Percentiles rank a stretch among this genome's conserved stretches.
phyloP scores from a whole-genome alignment of 2,113 vertebrate species.

The Heterotis niloticus region DNA sequence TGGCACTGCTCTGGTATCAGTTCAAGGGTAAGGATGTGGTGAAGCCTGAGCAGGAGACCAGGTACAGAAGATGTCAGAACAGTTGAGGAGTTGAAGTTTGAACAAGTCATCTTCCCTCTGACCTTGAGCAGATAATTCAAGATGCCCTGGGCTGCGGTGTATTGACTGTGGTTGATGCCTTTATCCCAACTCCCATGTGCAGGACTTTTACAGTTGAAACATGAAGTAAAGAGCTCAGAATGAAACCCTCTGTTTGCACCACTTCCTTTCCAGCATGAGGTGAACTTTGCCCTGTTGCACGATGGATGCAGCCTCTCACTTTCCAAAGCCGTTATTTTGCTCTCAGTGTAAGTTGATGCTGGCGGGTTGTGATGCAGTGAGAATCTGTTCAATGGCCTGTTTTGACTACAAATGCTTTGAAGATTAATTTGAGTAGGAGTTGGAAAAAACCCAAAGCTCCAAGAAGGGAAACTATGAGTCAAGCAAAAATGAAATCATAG shows the following conservation, averaged over 20 bases:
- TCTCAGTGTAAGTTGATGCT: not conserved
- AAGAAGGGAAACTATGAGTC: constrained; percentile 16
- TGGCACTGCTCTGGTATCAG: too few relatives aligned
- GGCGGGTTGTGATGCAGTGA: not conserved
- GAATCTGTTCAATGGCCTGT: not conserved
- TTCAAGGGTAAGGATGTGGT: not conserved
- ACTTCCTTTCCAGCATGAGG: not conserved
- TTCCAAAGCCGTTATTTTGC: not conserved
- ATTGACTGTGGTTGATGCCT: not conserved
- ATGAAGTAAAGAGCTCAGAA: not conserved
- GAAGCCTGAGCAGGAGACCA: not conserved
- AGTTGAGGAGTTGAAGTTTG: not conserved
- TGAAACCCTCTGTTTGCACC: not conserved
- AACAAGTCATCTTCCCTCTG: not conserved
- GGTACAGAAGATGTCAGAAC: not conserved
- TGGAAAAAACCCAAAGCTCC: constrained; percentile 1
- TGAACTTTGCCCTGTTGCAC: not conserved
- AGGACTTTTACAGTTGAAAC: not conserved
- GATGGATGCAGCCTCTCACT: not conserved
- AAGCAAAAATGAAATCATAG: not conserved
- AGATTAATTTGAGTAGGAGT: constrained; percentile 20
- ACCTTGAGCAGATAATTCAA: not conserved
- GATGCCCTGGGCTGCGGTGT: too few relatives aligned
- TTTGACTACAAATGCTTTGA: not conserved
- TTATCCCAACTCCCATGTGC: not conserved